Percentiles rank a stretch among this genome's conserved stretches.
Conservation (phyloP, 2,113 vertebrate genomes). For the Gadus chalcogrammus region DNA sequence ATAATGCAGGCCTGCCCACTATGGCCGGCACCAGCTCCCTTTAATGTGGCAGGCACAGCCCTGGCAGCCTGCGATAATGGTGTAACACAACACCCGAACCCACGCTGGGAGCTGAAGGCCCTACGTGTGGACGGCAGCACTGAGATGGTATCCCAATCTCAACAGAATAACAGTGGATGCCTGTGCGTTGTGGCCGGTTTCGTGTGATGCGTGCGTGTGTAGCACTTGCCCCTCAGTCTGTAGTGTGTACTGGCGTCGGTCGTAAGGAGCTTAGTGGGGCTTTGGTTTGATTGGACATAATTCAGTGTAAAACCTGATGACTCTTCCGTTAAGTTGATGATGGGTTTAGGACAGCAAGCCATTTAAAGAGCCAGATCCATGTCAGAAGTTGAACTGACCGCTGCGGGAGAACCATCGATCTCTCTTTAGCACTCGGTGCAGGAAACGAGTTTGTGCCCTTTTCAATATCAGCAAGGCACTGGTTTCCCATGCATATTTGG, state of each 20-base stretch:
- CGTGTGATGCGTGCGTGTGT: too few species aligned
- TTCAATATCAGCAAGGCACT: neutral
- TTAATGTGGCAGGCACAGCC: slow-evolving; percentile 27
- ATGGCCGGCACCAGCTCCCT: slow-evolving; percentile 18
- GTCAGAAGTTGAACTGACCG: neutral
- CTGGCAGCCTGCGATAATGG: slow-evolving; percentile 27
- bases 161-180: too few species aligned
- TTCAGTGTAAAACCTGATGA: slow-evolving; percentile 46
- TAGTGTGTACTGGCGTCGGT: neutral
- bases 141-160: too few species aligned
- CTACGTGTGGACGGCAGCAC: neutral
- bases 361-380: slow-evolving; percentile 30
- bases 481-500: neutral
- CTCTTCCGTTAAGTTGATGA: slow-evolving; percentile 40
- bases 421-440: neutral
- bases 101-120: neutral
- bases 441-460: neutral
- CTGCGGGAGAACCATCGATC: neutral
- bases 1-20: slow-evolving; percentile 18
- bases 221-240: too few species aligned
- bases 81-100: neutral
- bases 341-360: slow-evolving; percentile 34
- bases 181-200: too few species aligned
- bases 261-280: slow-evolving; percentile 41
- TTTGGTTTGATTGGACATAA: slow-evolving; percentile 43